These are phyloP conservation scores for Myripristis jacobus DNA, from an alignment of 2,797 vertebrate species.

Conservation along the genomic window DNA sequence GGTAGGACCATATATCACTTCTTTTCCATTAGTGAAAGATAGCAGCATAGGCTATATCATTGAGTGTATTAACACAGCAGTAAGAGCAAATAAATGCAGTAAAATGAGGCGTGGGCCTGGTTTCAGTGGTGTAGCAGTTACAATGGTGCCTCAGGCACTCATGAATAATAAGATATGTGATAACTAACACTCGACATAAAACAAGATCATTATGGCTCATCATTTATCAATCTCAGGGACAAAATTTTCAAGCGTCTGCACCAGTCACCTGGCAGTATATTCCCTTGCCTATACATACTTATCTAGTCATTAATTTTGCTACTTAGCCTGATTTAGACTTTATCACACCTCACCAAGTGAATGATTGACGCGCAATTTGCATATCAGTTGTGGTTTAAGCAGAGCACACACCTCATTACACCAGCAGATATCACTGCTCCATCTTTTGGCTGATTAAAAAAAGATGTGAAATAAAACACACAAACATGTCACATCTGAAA, in stretches of 20 bases:
- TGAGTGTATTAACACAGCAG: constrained; percentile 67
- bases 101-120: constrained; percentile 76
- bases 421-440: constrained; percentile 24
- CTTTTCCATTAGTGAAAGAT: constrained; percentile 51
- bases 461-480: constrained; percentile 35
- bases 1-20: constrained; percentile 51
- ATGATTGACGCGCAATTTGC: constrained; percentile 56
- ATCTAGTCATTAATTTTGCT: constrained; percentile 43
- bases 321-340: constrained; percentile 54
- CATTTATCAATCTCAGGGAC: constrained; percentile 29
- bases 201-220: constrained; percentile 44
- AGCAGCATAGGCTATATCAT: constrained; percentile 40
- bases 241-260: constrained; percentile 39
- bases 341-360: constrained; percentile 46
- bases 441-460: constrained; percentile 27
- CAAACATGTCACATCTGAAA: constrained; percentile 32
- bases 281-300: constrained; percentile 46
- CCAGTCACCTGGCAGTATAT: constrained; percentile 55
- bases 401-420: constrained; percentile 35
- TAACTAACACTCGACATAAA: constrained; percentile 66
- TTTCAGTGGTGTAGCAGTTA: constrained; percentile 68
- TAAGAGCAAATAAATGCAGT: constrained; percentile 63
- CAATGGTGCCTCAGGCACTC: constrained; percentile 68
- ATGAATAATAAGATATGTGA: constrained; percentile 75
- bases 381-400: constrained; percentile 54